Evolutionary conservation across 2,888 invertebrate species (phyloP), one percentile per base, ranked within the genome.

Genomic region (Punctoribates punctum): DNA sequence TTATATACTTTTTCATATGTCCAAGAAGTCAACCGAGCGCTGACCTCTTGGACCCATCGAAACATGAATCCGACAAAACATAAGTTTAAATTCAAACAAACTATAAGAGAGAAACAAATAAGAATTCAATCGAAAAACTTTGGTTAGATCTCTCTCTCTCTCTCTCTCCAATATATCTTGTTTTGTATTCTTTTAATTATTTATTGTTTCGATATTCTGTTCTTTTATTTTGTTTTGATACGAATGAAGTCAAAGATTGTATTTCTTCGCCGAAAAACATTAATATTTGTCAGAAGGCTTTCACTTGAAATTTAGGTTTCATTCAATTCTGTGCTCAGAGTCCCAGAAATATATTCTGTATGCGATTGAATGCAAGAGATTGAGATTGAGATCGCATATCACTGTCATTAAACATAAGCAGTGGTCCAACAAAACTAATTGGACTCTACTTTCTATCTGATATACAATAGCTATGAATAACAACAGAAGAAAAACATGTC

Each of bases 361-460:
- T 38, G 29, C 8, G 34, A 67, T 15, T 67, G 29, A 38, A 67
- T 67, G 38, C 67, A 38, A 38, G 67, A 20, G 34, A 67, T 67
- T 67, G 67, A 20, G 34, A 67, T 67, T 34, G 34, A 8, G 34
- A 34, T 34, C 67, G 38, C 67, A 67, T 67, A 67, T 67, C 67
- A 67, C n/a, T 67, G 38, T 67, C 67, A 38, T 67, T 67, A 67
- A n/a, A 38, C 67, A 67, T 67, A 67, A 67, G 67, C 67, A 67
- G 38, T 67, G 67, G 67, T 20, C 34, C 67, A 67, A 67, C 67
- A 67, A 67, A 67, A 67, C 67, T 67, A 67, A 67, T 67, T 67
- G 67, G 67, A 38, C 34, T 67, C 27, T 11, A 17, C 34, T 67
- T 67, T 67, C 67, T n/a, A 67, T 67, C 34, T 27, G 25, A 27